Evolutionary conservation across 2,888 invertebrate genomes (phyloP).

Genomic region (Tanypteryx hageni): DNA sequence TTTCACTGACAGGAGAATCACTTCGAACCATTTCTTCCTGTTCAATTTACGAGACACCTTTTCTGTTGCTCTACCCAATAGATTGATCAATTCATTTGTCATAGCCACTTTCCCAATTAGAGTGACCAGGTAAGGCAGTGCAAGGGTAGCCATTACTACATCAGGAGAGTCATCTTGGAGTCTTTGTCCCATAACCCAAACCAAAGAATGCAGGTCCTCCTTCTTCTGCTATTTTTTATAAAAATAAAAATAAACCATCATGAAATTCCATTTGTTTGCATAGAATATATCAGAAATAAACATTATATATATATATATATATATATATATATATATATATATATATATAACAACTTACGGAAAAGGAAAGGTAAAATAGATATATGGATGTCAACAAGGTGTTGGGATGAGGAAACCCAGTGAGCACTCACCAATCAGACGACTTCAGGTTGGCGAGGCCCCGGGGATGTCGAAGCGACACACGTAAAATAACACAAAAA

Average conservation of each 20-base stretch:
- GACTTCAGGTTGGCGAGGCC: too few species aligned
- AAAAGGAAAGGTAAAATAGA: too few species aligned
- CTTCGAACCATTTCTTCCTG: conserved; percentile 74
- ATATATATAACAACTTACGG: too few species aligned
- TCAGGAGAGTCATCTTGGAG: conserved; percentile 18
- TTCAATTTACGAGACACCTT: conserved; percentile 71
- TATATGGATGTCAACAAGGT: too few species aligned
- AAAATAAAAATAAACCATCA: background rate
- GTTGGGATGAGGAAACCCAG: too few species aligned
- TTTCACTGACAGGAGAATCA: conserved; percentile 75
- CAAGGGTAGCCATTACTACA: conserved; percentile 73
- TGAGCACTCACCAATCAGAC: too few species aligned
- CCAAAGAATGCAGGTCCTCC: conserved; percentile 2
- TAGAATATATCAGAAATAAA: background rate
- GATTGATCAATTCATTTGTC: conserved; percentile 76
- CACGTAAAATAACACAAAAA: too few species aligned
- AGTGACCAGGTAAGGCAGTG: conserved; percentile 73
- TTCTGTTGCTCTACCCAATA: conserved; percentile 74
- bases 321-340: conserved; percentile 75
- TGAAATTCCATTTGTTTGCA: background rate
- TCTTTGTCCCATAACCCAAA: conserved; percentile 31
- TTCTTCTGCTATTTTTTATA: background rate
- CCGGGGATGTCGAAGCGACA: too few species aligned
- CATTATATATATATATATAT: conserved; percentile 75
- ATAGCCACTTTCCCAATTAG: conserved; percentile 76